Conservation (phyloP, 2,797 vertebrate species). For the Balearica regulorum region DNA sequence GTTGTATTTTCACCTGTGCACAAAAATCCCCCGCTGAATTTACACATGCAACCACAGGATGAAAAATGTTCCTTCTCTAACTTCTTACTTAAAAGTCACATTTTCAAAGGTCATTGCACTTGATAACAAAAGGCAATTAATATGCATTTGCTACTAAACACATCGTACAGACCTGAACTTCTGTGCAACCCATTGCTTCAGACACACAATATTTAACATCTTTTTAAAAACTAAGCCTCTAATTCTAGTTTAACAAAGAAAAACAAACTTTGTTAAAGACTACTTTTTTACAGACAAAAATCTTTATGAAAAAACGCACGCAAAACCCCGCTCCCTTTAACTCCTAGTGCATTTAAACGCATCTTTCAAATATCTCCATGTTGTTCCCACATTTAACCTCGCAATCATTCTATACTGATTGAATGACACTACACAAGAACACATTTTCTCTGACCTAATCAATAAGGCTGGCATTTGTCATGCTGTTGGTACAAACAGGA, state of each 20-base stretch:
- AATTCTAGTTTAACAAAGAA: not conserved
- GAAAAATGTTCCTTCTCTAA: not conserved
- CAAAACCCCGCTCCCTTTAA: constrained; percentile 17
- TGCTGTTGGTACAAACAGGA: not conserved
- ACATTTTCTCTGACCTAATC: not conserved
- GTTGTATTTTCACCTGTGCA: not conserved
- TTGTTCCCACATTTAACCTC: not conserved
- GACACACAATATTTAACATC: not conserved
- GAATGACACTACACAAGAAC: not conserved
- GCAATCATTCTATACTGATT: not conserved
- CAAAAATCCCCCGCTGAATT: not conserved
- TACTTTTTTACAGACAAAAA: constrained; percentile 7
- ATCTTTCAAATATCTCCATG: not conserved
- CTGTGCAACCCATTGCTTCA: constrained; percentile 43
- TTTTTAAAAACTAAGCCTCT: constrained; percentile 26
- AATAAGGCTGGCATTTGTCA: not conserved
- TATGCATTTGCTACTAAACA: constrained; percentile 41
- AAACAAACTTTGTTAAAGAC: not conserved
- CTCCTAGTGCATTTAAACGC: constrained; percentile 41
- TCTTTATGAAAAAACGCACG: not conserved
- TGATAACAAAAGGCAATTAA: constrained; percentile 53
- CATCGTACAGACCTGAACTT: constrained; percentile 28
- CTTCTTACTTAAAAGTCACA: constrained; percentile 45
- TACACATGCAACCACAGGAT: not conserved
- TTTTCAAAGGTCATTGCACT: constrained; percentile 67